These are phyloP conservation scores for Neoseiulus cucumeris DNA, from an alignment of 1,140 invertebrate genomes.

Conservation along the genomic window DNA sequence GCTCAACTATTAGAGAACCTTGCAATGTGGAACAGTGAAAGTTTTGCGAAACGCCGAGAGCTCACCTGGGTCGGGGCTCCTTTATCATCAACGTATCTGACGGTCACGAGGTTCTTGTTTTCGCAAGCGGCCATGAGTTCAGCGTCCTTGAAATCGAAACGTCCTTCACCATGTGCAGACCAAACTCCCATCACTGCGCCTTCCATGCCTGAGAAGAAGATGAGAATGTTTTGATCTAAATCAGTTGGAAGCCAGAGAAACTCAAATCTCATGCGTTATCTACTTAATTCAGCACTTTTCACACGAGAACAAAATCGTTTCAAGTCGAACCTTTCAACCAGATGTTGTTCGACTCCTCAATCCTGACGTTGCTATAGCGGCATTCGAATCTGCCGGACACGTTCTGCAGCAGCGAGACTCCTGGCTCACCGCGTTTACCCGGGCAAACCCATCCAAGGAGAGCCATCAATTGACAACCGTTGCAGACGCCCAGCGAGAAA, in stretches of 20 bases:
- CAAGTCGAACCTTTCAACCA: slow-evolving; percentile 44
- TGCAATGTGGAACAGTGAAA: background rate
- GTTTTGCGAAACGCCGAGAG: too few species aligned
- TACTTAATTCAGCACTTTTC: too few species aligned
- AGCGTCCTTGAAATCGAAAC: slow-evolving; percentile 34
- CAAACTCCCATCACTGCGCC: slow-evolving; percentile 67
- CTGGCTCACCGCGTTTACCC: slow-evolving; percentile 18
- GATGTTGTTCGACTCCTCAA: slow-evolving; percentile 46
- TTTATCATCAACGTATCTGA: slow-evolving; percentile 64
- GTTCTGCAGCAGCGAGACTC: slow-evolving; percentile 63
- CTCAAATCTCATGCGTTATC: too few species aligned
- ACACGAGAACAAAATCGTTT: background rate
- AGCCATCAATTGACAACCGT: slow-evolving; percentile 89
- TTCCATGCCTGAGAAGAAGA: slow-evolving; percentile 40
- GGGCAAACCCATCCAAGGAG: slow-evolving; percentile 37
- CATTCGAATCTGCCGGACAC: slow-evolving; percentile 73
- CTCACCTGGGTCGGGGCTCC: slow-evolving; percentile 43
- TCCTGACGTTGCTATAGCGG: slow-evolving; percentile 60
- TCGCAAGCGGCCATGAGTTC: slow-evolving; percentile 36
- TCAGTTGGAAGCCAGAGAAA: too few species aligned
- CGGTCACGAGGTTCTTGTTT: slow-evolving; percentile 41
- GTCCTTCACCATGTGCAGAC: slow-evolving; percentile 90
- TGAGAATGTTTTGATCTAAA: too few species aligned
- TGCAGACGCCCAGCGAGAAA: slow-evolving; percentile 90
- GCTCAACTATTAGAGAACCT: background rate